Evolutionary conservation across 53 echinoderm and acorn worm species (phyloP), one percentile per base, ranked within the genome.

Genomic region (Arbacia lixula): DNA sequence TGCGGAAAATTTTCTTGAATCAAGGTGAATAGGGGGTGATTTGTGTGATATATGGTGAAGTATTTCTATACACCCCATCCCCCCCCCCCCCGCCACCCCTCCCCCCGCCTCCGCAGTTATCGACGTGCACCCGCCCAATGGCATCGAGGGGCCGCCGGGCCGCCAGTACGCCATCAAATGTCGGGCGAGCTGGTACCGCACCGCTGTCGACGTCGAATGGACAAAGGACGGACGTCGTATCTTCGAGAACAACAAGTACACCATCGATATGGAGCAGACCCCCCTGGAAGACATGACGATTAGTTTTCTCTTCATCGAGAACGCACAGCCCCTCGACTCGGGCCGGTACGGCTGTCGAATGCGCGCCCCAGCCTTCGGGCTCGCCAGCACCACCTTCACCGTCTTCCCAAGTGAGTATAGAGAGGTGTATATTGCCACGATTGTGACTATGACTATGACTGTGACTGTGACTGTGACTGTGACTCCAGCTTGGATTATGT

Each of bases 101-200:
- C 46, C 46, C 46, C 46, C 14, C 14, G 8, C 8, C 46, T 5
- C 58, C 22, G 12, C n/a, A 74, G 53, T 53, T 19, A 81, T 81
- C 32, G 21, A n/a, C 0, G 64, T 81, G n/a, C 43, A 62, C 9
- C 82, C 82, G 16, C 29, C 29, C 22, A 19, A 11, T 8, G 82
- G 82, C 3, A 16, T 81, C 0, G 82, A 81, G 64, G 82, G 82
- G 21, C 82, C 82, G 62, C 62, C 64, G 17, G 82, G 82, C 21
- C 62, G 82, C 4, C 46, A 81, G 49, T 81, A 81, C 64, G 82
- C 46, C 29, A 61, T 81, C 64, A 61, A 63, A 12, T 81, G 82
- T 64, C 42, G 64, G 35, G 82, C 82, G 6, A 81, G 82, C 34
- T 81, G 82, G 82, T 63, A 81, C 34, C 43, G 64, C 26, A 81